These are phyloP conservation scores for Eubasilissa splendida DNA, from an alignment of 2,888 invertebrate species.

Conservation along the genomic window DNA sequence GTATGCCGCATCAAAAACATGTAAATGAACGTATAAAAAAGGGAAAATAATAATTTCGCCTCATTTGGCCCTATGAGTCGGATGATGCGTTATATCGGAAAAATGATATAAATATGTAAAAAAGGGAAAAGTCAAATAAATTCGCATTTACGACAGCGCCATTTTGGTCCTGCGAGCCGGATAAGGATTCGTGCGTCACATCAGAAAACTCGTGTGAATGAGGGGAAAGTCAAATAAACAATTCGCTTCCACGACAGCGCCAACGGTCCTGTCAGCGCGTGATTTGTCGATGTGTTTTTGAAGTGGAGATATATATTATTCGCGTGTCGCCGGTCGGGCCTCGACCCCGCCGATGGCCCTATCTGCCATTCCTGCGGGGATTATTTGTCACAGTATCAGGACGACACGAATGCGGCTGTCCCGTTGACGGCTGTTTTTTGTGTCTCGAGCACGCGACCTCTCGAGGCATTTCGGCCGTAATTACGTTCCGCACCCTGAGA, in stretches of 20 bases:
- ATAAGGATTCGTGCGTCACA: too few relatives aligned
- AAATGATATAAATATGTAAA: too few relatives aligned
- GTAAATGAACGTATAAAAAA: too few relatives aligned
- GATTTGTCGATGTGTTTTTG: slow-evolving; percentile 22
- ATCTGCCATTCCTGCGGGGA: slow-evolving; percentile 51
- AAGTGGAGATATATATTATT: slow-evolving; percentile 15
- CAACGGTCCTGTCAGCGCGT: slow-evolving; percentile 3
- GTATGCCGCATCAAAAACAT: too few relatives aligned
- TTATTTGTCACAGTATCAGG: slow-evolving; percentile 56
- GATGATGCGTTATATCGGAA: too few relatives aligned
- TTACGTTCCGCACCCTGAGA: slow-evolving; percentile 26
- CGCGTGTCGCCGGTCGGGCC: slow-evolving; percentile 24
- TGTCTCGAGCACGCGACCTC: slow-evolving; percentile 56
- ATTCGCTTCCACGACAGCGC: neutral
- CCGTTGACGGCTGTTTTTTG: slow-evolving; percentile 24
- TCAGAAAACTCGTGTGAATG: too few relatives aligned
- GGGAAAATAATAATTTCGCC: too few relatives aligned
- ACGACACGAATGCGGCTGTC: slow-evolving; percentile 48
- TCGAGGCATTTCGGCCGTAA: slow-evolving; percentile 32
- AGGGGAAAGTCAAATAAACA: slow-evolving; percentile 2
- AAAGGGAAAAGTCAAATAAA: too few relatives aligned
- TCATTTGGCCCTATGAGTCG: too few relatives aligned
- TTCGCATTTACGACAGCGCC: too few relatives aligned
- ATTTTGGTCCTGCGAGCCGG: too few relatives aligned
- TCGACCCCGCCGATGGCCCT: slow-evolving; percentile 20